Conservation (phyloP, 1,140 invertebrate species). For the Agrypnia vestita region DNA sequence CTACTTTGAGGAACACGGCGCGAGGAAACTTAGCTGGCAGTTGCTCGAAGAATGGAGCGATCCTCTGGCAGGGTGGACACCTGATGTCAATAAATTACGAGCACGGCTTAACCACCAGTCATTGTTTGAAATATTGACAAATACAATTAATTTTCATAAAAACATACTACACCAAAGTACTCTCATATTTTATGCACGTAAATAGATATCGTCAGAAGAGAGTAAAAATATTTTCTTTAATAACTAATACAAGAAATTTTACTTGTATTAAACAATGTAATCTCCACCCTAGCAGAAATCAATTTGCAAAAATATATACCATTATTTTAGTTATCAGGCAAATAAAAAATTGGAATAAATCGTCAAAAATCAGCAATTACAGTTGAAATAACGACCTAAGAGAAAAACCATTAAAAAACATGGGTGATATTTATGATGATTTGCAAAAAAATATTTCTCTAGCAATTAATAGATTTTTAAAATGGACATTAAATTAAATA, state of each 20-base stretch:
- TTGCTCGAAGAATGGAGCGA: slow-evolving; percentile 92
- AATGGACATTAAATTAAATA: background rate
- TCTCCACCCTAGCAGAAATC: too few relatives aligned
- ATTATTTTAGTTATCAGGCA: background rate
- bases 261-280: too few relatives aligned
- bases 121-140: too few relatives aligned
- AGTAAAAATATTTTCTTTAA: too few relatives aligned
- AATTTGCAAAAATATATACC: slow-evolving; percentile 30
- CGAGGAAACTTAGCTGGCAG: slow-evolving; percentile 88
- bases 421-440: background rate
- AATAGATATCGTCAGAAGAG: too few relatives aligned
- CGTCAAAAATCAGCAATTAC: background rate
- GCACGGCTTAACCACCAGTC: too few relatives aligned
- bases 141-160: too few relatives aligned
- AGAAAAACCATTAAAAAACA: background rate
- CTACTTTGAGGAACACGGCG: slow-evolving; percentile 95
- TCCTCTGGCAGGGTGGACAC: slow-evolving; percentile 96
- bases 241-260: too few relatives aligned
- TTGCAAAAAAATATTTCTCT: slow-evolving; percentile 1
- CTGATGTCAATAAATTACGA: slow-evolving; percentile 68
- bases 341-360: background rate
- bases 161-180: too few relatives aligned
- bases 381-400: too few relatives aligned
- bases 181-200: too few relatives aligned
- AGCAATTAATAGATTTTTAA: too few relatives aligned